Conservation (phyloP, 2,113 vertebrate genomes). For the Tupaia chinensis region DNA sequence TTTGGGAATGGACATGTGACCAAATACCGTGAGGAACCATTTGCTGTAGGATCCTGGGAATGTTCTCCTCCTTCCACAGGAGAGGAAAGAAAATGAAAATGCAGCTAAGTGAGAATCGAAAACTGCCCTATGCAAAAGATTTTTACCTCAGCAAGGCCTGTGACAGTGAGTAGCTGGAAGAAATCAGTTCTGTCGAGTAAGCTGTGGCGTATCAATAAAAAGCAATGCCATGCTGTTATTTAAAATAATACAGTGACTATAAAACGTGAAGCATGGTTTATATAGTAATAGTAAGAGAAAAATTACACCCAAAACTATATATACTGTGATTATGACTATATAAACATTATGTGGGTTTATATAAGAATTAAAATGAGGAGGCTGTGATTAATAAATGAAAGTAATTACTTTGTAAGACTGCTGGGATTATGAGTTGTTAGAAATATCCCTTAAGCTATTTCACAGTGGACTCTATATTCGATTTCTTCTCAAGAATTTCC, state of each 20-base stretch:
- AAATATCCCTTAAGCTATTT: background rate
- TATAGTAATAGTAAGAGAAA: background rate
- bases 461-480: background rate
- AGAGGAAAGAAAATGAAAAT: background rate
- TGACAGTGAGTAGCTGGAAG: background rate
- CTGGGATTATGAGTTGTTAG: slow-evolving; percentile 2
- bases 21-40: fast-evolving
- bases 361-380: slow-evolving; percentile 43
- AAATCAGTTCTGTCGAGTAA: background rate
- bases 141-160: background rate
- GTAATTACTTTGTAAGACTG: background rate
- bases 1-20: background rate
- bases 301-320: background rate
- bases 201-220: background rate
- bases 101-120: background rate
- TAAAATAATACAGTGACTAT: background rate
- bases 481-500: background rate
- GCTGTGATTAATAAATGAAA: slow-evolving; percentile 53
- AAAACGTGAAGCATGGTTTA: background rate
- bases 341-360: slow-evolving; percentile 36
- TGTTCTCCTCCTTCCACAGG: background rate
- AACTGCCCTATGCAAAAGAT: background rate
- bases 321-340: background rate
- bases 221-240: background rate
- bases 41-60: background rate